A percentile compares a stretch with the other conserved stretches of the same genome.
phyloP scores from a whole-genome alignment of 2,797 vertebrate genomes.

The Salmo trutta region DNA sequence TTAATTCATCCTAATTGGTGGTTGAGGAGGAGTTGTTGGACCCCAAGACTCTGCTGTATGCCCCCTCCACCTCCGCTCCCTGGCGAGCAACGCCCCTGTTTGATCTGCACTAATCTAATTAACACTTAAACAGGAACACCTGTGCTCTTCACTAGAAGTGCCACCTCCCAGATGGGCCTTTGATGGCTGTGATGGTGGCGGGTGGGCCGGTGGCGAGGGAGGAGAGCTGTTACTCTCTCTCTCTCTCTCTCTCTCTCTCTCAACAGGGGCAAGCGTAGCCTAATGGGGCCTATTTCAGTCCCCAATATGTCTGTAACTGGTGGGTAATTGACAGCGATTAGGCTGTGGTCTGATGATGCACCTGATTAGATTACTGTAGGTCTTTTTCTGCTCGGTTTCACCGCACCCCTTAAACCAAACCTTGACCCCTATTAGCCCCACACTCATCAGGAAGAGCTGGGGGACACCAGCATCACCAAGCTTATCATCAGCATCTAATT shows the following conservation, averaged over 20 bases:
- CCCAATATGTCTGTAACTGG: conserved; percentile 67
- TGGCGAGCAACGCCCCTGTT: conserved; percentile 59
- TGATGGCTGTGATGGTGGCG: conserved; percentile 69
- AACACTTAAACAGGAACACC: conserved; percentile 79
- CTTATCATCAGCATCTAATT: conserved; percentile 73
- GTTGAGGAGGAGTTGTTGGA: not conserved
- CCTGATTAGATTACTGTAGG: conserved; percentile 78
- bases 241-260: conserved; percentile 26
- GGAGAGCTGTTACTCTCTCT: conserved; percentile 34
- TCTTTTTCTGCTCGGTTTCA: conserved; percentile 64
- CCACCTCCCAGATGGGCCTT: conserved; percentile 74
- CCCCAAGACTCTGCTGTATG: not conserved
- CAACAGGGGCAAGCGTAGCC: conserved; percentile 36
- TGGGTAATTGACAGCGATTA: conserved; percentile 76
- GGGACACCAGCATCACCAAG: conserved; percentile 47
- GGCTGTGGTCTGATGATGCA: conserved; percentile 67
- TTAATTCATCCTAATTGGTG: not conserved
- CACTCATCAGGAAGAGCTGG: conserved; percentile 65
- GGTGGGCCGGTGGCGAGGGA: not conserved
- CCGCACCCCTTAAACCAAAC: conserved; percentile 69
- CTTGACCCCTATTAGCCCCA: conserved; percentile 79
- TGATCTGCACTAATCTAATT: conserved; percentile 80
- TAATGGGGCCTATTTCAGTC: conserved; percentile 56
- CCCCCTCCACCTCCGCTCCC: conserved; percentile 64
- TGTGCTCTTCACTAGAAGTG: conserved; percentile 69